phyloP scores from a whole-genome alignment of 2,888 invertebrate species.

The Diarsia rubi region DNA sequence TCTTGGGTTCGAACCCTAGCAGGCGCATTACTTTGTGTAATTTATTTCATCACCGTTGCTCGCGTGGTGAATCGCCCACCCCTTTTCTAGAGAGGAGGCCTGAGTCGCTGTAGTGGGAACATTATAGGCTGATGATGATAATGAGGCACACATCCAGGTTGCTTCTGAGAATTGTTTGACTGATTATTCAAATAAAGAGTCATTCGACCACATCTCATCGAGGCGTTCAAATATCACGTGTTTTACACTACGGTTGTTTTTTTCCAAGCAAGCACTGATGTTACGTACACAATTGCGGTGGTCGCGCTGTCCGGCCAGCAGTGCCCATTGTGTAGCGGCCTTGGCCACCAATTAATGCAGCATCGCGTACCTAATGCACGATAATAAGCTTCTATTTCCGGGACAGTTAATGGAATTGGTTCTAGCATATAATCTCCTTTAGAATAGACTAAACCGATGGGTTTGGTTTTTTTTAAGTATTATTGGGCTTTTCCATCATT shows the following conservation, averaged over 20 bases:
- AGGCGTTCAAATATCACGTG: background rate
- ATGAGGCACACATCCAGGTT: background rate
- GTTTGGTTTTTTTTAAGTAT: too few relatives aligned
- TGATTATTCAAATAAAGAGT: background rate
- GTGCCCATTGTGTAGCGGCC: conserved; percentile 73
- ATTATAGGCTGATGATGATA: too few relatives aligned
- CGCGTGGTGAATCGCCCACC: too few relatives aligned
- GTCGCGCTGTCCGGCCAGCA: conserved; percentile 39
- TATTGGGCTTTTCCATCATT: too few relatives aligned
- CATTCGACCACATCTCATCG: background rate
- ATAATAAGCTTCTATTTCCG: conserved; percentile 73
- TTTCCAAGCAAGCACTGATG: conserved; percentile 59
- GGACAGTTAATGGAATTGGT: conserved; percentile 67
- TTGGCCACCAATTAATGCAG: conserved; percentile 76
- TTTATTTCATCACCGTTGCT: too few relatives aligned
- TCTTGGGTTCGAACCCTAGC: too few relatives aligned
- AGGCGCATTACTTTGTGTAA: too few relatives aligned
- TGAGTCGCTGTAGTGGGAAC: too few relatives aligned
- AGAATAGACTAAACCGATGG: background rate
- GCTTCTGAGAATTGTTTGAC: background rate
- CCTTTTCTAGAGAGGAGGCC: too few relatives aligned
- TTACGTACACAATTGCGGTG: conserved; percentile 63
- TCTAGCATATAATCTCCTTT: conserved; percentile 35
- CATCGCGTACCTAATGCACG: conserved; percentile 70
- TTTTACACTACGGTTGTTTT: conserved; percentile 53